phyloP scores from a whole-genome alignment of 2,888 invertebrate species.

The Scaeva pyrastri region DNA sequence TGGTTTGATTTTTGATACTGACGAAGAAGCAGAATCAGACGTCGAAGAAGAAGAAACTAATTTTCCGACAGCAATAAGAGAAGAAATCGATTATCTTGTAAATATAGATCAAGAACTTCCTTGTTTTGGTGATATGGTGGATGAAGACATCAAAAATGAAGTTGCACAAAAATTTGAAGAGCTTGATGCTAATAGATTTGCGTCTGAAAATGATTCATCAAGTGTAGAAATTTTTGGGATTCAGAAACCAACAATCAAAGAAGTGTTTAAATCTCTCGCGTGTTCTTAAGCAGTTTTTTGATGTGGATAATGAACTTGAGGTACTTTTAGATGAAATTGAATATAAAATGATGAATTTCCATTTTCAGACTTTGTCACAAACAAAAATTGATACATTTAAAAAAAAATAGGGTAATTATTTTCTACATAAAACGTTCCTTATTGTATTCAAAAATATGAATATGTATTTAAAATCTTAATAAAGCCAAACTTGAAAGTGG shows the following conservation, averaged over 20 bases:
- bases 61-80: conserved; percentile 23
- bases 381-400: not conserved
- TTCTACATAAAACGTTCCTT: too few species aligned
- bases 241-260: too few species aligned
- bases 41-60: not conserved
- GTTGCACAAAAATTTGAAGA: not conserved
- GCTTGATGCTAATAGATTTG: not conserved
- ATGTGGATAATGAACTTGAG: too few species aligned
- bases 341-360: not conserved
- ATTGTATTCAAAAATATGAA: not conserved
- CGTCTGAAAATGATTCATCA: not conserved
- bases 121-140: conserved; percentile 16
- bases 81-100: conserved; percentile 22
- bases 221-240: too few species aligned
- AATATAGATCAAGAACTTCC: conserved; percentile 15
- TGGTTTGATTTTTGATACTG: conserved; percentile 5
- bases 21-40: conserved; percentile 22
- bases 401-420: too few species aligned
- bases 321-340: too few species aligned
- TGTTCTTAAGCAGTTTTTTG: not conserved
- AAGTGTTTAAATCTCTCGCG: not conserved
- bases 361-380: not conserved
- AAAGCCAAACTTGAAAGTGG: not conserved
- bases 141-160: conserved; percentile 1
- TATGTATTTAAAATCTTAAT: not conserved